phyloP scores from a whole-genome alignment of 2,797 vertebrate genomes.

The Geotrypetes seraphini region DNA sequence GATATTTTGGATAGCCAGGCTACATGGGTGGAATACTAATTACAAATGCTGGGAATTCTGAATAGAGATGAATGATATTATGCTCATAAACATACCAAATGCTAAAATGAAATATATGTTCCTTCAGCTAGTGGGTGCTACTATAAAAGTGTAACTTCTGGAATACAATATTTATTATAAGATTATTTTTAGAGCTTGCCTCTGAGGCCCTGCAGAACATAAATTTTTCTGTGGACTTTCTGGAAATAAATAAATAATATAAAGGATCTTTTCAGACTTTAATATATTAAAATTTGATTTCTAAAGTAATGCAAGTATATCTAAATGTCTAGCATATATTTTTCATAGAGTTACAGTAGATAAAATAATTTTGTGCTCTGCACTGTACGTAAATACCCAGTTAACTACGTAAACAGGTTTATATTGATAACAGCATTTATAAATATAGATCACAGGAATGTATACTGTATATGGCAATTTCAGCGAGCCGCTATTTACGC shows the following conservation, averaged over 20 bases:
- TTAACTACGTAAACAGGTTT: too few species aligned
- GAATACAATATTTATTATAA: background rate
- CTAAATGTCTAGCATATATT: conserved; percentile 1
- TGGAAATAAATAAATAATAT: conserved; percentile 1
- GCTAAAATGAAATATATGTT: background rate
- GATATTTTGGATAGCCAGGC: too few species aligned
- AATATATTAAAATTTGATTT: conserved; percentile 16
- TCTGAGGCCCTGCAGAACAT: background rate
- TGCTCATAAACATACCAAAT: too few species aligned
- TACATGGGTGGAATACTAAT: too few species aligned
- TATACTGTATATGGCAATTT: too few species aligned
- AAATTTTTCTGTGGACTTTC: background rate
- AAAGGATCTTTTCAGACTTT: background rate
- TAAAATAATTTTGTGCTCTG: background rate
- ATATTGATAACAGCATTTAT: too few species aligned
- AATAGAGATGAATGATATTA: too few species aligned
- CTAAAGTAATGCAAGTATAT: too few species aligned
- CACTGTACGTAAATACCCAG: background rate
- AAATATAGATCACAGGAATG: too few species aligned
- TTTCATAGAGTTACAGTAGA: conserved; percentile 3
- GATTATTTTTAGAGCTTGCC: background rate
- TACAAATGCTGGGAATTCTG: too few species aligned
- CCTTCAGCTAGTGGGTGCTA: background rate
- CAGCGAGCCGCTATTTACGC: too few species aligned
- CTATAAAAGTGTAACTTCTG: background rate